Base-by-base conservation (phyloP, 2,113 vertebrate genomes). In the Triplophysa tibetana region DNA sequence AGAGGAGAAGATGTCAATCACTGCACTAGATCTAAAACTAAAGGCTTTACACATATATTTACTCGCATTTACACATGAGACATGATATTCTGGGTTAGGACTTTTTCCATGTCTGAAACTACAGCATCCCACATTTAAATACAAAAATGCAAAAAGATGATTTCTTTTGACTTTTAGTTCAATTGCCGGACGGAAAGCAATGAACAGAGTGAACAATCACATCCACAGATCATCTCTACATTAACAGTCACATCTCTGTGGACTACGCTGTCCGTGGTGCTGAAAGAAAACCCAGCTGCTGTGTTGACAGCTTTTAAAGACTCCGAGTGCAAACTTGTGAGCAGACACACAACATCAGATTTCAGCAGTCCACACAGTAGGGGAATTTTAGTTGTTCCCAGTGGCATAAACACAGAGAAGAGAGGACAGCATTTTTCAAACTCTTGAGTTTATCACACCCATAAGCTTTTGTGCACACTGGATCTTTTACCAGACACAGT, bases 1-100 rank as follows among this genome's bases (percentile, higher is more conserved):
- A 89, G 90, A 88, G 89, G 88, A 89, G 80, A 83, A 82, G 91
- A 85, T 81, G 94, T 95, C 95, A 93, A 94, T 95, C 94, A 94
- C 92, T 85, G 91, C 82, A 80, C 84, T 56, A 89, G 90, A 86
- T 89, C 87, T 60, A 69, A 73, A 60, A 43, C 54, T 33, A 21
- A 45, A 10, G 48, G 33, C 38, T 68, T 43, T 54, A 70, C 45
- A 24, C 24, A 65, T 26, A 45, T 54, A 41, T 8, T 9, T 2
- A 21, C 54, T 21, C 33, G 61, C 33, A 38, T 38, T 38, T 38
- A 38, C 0, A 38, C 33, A 38, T 8, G 33, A 38, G 74, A 24
- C 17, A 70, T 52, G 17, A 1, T 9, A 8, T 58, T 8, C 54
- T 58, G 14, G 14, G 14, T 50, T 50, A 50, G 45, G 13, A 13